These are phyloP conservation scores for Nomia melanderi DNA, from an alignment of 1,140 invertebrate species.

Conservation along the genomic window DNA sequence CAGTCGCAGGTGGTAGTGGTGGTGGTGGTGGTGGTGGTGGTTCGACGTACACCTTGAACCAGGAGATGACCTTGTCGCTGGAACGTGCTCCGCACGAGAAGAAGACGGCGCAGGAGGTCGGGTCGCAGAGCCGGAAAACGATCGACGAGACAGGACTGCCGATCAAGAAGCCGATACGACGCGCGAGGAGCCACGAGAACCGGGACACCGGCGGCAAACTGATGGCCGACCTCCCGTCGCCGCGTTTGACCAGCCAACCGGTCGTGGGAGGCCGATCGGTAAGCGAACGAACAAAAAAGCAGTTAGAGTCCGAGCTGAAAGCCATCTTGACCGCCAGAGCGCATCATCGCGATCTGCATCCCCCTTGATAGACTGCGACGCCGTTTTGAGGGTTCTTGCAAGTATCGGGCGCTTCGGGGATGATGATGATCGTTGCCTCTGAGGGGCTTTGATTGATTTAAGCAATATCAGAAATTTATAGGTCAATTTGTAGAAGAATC, in stretches of 20 bases:
- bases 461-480: conserved; percentile 81
- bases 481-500: conserved; percentile 79
- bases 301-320: conserved; percentile 79
- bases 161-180: conserved; percentile 74
- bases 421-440: conserved; percentile 77
- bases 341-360: conserved; percentile 79
- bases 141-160: conserved; percentile 72
- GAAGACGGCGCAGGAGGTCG: conserved; percentile 67
- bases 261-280: conserved; percentile 75
- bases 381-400: conserved; percentile 60
- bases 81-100: conserved; percentile 63
- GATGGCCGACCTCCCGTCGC: conserved; percentile 71
- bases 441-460: conserved; percentile 80
- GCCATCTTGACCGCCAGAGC: conserved; percentile 78
- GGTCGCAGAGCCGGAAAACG: conserved; percentile 69
- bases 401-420: conserved; percentile 65
- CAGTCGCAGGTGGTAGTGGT: conserved; percentile 65
- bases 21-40: conserved; percentile 54
- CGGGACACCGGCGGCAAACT: conserved; percentile 66
- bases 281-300: conserved; percentile 78
- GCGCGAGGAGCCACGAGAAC: conserved; percentile 78
- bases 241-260: conserved; percentile 73
- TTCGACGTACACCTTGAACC: conserved; percentile 66
- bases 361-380: conserved; percentile 75
- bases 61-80: conserved; percentile 63